These are phyloP conservation scores for Cheilosia urbana DNA, from an alignment of 2,888 invertebrate species.

Conservation along the genomic window DNA sequence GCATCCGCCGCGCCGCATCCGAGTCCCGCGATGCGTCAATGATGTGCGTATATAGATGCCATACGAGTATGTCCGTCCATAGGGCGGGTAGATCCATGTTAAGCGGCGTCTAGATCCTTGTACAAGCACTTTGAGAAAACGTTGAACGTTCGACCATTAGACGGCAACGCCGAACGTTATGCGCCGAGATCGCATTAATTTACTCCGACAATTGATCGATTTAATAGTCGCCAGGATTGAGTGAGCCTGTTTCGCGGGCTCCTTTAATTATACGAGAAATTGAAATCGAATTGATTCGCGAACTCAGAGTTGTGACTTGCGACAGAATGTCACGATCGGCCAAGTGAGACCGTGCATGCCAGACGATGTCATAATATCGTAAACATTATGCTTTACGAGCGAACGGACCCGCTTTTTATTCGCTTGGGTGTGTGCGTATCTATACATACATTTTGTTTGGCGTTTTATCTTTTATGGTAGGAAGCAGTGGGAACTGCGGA, in stretches of 20 bases:
- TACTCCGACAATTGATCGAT: slow-evolving; percentile 74
- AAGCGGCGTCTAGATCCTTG: slow-evolving; percentile 51
- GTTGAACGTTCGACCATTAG: slow-evolving; percentile 32
- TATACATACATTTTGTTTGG: slow-evolving; percentile 23
- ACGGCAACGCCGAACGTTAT: slow-evolving; percentile 44
- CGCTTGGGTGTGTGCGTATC: slow-evolving; percentile 39
- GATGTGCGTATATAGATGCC: background rate
- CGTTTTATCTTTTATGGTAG: slow-evolving; percentile 13
- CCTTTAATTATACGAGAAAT: slow-evolving; percentile 72
- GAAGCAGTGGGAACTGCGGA: slow-evolving; percentile 30
- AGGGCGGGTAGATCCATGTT: slow-evolving; percentile 45
- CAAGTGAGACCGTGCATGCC: slow-evolving; percentile 46
- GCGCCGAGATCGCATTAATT: slow-evolving; percentile 67
- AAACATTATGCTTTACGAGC: slow-evolving; percentile 72
- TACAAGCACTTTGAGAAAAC: slow-evolving; percentile 32
- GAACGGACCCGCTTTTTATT: slow-evolving; percentile 39
- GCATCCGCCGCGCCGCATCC: slow-evolving; percentile 4
- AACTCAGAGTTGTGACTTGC: slow-evolving; percentile 34
- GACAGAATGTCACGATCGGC: slow-evolving; percentile 70
- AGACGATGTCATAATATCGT: slow-evolving; percentile 74
- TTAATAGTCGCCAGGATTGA: slow-evolving; percentile 64
- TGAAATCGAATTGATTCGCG: slow-evolving; percentile 60
- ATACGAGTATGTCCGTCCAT: background rate
- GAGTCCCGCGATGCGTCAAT: background rate
- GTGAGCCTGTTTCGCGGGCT: slow-evolving; percentile 41